Evolutionary conservation across 2,888 invertebrate genomes (phyloP), one percentile per base, ranked within the genome.

Genomic region (Synergus umbraculus): DNA sequence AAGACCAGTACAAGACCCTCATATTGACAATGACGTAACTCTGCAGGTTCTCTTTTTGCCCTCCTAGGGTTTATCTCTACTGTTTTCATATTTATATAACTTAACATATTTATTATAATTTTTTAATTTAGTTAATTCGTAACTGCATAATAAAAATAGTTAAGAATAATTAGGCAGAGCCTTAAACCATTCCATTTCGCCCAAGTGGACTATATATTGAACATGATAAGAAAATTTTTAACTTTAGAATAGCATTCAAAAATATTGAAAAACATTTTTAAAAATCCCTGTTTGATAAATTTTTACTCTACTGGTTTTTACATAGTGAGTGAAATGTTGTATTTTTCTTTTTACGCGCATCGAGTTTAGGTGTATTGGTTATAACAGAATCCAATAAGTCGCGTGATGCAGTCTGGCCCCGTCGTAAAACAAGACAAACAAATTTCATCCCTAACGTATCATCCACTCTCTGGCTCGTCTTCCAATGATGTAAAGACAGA

Each of bases 371-470:
- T 69, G 63, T 79, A 77, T 76, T 83, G 86, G 85, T 85, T 88
- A 87, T 83, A 85, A 85, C 85, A 85, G 87, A 90, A 92, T 91
- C 90, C 92, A 92, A 92, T 92, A 92, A 91, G 89, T 88, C 87
- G 78, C 82, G 85, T 86, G 88, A 89, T 89, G 88, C 89, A 88
- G 88, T 86, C 89, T 90, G 91, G 87, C 85, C 86, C 87, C 84
- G 88, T 90, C 92, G 89, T 92, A 92, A 92, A 92, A 91, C 88
- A 88, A 82, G 86, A 89, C 91, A 92, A 91, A 92, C 92, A 92
- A 92, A 92, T 92, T 91, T 90, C 89, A 87, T 82, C 78, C 83
- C 81, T 84, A 82, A 80, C 82, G 81, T 81, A 83, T 81, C 76
- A 83, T 81, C 82, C 80, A 77, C 77, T 78, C 13, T 22, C n/a